Base-by-base conservation (phyloP, 1,140 invertebrate species). In the Drosophila repletoides region DNA sequence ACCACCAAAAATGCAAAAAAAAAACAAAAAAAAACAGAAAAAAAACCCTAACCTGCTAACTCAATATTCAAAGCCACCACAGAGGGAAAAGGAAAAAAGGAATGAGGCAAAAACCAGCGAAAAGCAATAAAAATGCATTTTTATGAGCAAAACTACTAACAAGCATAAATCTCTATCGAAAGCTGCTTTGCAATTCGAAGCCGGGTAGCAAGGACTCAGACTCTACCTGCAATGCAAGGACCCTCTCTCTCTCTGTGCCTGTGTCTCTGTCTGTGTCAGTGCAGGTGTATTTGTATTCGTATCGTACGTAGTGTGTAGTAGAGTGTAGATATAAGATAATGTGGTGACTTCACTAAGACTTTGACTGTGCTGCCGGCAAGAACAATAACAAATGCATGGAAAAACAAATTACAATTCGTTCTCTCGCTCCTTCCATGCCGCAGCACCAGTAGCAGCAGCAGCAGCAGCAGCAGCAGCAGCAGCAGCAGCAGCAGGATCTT, bases 61-160 rank as follows among this genome's bases (percentile, higher is more conserved):
- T 86, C 80, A 84, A 80, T 84, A 84, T 84, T 84, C 80, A 84
- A 80, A 84, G 69, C 76, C 76, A 55, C 70, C 14, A 41, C 5
- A 9, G 17, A 22, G 17, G 3, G 9, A 14, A 14, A 26, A 36
- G 2, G 10, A 3, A 21, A 3, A n/a, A 26, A 21, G 0, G 24
- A 10, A 19, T 2, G 4, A 10, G 28, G 12, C 17, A 3, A 9
- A 1, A 26, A 59, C 43, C 76, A 49, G 51, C 60, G 64, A 72
- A 81, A 80, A 63, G 80, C 80, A 86, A 86, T 86, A 86, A 86
- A 86, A 86, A 87, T 86, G 72, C 81, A 86, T 86, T 86, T 86
- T 86, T 86, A 86, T 86, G 80, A 86, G 80, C 80, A 86, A 87
- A 86, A 86, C 80, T 86, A 86, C 75, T 81, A 86, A 86, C 80